These are phyloP conservation scores for Sphyrna mokarran DNA, from an alignment of 2,113 vertebrate genomes.

Conservation along the genomic window DNA sequence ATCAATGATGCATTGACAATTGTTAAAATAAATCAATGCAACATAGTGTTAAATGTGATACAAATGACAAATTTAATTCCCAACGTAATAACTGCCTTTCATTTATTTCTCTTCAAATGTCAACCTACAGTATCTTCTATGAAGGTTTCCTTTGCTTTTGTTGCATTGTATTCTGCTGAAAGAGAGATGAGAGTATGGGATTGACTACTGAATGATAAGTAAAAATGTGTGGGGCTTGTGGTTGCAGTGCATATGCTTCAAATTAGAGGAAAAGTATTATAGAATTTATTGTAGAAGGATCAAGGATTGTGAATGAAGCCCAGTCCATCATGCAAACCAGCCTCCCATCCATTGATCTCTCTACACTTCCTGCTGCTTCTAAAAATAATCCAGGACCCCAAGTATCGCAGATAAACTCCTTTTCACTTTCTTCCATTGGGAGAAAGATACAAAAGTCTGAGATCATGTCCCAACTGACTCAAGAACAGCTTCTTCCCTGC, in stretches of 20 bases:
- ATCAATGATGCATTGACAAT: background rate
- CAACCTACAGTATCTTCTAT: background rate
- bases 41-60: background rate
- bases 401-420: too few species aligned
- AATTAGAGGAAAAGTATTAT: background rate
- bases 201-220: background rate
- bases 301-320: too few species aligned
- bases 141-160: background rate
- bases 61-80: background rate
- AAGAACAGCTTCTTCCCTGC: too few species aligned
- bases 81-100: background rate
- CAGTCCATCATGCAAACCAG: too few species aligned
- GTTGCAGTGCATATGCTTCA: background rate
- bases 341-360: too few species aligned
- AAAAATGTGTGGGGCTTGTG: background rate
- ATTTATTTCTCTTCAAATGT: background rate
- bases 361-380: too few species aligned
- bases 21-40: background rate
- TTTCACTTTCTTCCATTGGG: too few species aligned
- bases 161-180: background rate
- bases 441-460: too few species aligned
- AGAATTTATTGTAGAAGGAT: background rate
- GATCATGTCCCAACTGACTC: too few species aligned
- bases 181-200: background rate
- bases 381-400: too few species aligned